Evolutionary conservation across 2,113 vertebrate species (phyloP), one percentile per base, ranked within the genome.

Genomic region (Lamprologus sp.): DNA sequence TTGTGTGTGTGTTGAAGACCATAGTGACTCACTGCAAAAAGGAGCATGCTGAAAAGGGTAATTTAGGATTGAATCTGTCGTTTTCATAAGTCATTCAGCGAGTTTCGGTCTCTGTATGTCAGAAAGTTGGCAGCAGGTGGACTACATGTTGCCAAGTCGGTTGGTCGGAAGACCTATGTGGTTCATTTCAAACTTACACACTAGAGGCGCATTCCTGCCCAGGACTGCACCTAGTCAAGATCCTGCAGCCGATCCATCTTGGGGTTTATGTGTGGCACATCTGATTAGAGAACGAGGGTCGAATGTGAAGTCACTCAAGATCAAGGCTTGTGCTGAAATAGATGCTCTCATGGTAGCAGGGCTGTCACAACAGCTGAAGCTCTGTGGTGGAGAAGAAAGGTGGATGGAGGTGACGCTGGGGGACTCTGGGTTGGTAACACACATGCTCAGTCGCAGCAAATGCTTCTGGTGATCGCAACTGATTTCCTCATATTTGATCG

Each of bases 251-350:
- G 87, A 92, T 90, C 83, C 4, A 90, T 88, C 55, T 3, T 53
- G 33, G 56, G 54, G 89, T 94, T 63, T 83, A 82, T 85, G 88
- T 87, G 85, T 54, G 88, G 82, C 88, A 88, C 89, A 86, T 93
- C 87, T 90, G 90, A 94, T 92, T 90, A 90, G 81, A 85, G 88
- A 83, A 89, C 35, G 4, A 37, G 81, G 75, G 84, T 47, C 21
- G 65, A 94, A 86, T 40, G 47, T 75, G 84, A 93, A 94, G 90
- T 95, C 89, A 87, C 81, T 79, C 88, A 82, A 79, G 90, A 92
- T 95, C 92, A 93, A 94, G 88, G 90, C 85, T 88, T 88, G 68
- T 9, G 80, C 86, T 33, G 83, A 92, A 94, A 94, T 92, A 94
- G 92, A 93, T 53, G 90, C 83, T 93, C 89, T 93, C 86, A 65